Evolutionary conservation across 2,797 vertebrate genomes (phyloP), one percentile per base, ranked within the genome.

Genomic region (Bradypodion ventrale): DNA sequence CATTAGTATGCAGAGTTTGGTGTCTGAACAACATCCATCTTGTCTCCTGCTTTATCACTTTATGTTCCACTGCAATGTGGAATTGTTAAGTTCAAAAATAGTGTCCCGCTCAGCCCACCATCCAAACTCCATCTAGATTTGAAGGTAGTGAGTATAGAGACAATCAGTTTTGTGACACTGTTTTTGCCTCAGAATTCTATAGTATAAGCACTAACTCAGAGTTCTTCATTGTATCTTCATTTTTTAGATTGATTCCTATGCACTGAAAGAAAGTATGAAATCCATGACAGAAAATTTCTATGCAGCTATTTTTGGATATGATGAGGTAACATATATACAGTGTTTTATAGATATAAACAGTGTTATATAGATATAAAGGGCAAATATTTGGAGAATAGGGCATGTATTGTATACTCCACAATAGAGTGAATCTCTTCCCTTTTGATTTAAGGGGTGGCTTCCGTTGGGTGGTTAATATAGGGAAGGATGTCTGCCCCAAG

Each of bases 241-340:
- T 91, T 91, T 92, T 83, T 89, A 99, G 98, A 97, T 99, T 49
- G 97, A 97, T 88, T 96, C 98, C 83, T 81, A 93, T 90, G 93
- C 96, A 27, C 95, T 99, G 88, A 99, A 97, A 94, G 96, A 98
- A 92, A 97, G 96, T 9, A 88, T 98, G 94, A 97, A 93, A 88
- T 88, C 85, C 1, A 98, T 99, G 98, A 98, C 97, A 0, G 97
- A 98, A 95, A 98, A 95, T 60, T 99, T 99, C 94, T 99, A 99
- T 65, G 98, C 97, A 7, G 97, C 98, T 32, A 95, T 99, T 66
- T 99, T 99, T 95, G 98, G 98, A 93, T 99, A 99, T 3, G 98
- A 99, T 89, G 98, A 99, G 98, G 98, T 99, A 96, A 96, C 65
- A 19, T 78, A 35, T 66, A 70, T 83, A 12, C 12, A 42, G 49